These are phyloP conservation scores for Taenioides sp. DNA, from an alignment of 2,797 vertebrate species.

Conservation along the genomic window DNA sequence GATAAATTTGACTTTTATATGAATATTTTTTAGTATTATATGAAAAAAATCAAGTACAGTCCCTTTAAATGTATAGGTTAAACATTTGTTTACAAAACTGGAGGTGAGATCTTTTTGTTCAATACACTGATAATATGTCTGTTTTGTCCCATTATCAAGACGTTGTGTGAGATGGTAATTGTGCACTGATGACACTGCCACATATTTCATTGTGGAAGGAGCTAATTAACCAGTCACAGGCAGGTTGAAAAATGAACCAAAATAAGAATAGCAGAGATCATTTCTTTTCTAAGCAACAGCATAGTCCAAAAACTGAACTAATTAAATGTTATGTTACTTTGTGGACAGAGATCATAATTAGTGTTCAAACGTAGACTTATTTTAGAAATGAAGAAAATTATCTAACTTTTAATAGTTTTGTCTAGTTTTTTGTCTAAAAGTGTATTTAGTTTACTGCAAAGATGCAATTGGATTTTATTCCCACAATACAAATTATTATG, in stretches of 20 bases:
- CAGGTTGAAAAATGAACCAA: not conserved
- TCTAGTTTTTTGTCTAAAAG: not conserved
- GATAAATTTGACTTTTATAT: too few relatives aligned
- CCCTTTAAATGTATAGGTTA: too few relatives aligned
- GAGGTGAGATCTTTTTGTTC: not conserved
- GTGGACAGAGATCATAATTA: not conserved
- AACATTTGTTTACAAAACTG: not conserved
- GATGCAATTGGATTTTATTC: not conserved
- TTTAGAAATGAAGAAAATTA: not conserved
- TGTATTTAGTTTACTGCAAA: not conserved
- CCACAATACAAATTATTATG: too few relatives aligned
- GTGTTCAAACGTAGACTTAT: not conserved
- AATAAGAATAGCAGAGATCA: not conserved
- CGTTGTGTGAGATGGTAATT: not conserved
- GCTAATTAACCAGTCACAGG: constrained; percentile 4
- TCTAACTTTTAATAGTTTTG: constrained; percentile 14
- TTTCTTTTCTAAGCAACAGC: not conserved
- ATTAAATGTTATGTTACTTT: not conserved
- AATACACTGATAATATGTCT: not conserved
- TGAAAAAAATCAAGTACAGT: too few relatives aligned
- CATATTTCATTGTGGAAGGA: not conserved
- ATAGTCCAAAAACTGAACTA: not conserved
- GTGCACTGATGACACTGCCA: not conserved
- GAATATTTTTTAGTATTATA: too few relatives aligned
- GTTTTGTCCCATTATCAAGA: not conserved